phyloP scores from a whole-genome alignment of 37 sponge, comb jelly and placozoan species.

The Geodia barretti region DNA sequence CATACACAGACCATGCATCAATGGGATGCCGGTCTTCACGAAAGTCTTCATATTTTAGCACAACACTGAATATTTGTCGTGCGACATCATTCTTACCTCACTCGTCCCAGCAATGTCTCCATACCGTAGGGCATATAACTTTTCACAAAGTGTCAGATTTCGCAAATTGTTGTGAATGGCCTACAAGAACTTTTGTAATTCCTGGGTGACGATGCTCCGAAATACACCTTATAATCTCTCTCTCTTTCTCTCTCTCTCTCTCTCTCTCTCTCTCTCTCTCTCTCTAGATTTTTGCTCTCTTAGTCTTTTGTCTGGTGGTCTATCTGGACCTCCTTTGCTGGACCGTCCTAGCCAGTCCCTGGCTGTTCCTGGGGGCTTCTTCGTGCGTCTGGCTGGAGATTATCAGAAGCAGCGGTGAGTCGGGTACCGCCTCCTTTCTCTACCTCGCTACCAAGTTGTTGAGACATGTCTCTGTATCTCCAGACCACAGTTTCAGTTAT shows the following conservation, averaged over 20 bases:
- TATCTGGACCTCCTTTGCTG: constrained; percentile 61
- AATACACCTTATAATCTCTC: neutral
- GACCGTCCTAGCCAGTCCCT: constrained; percentile 53
- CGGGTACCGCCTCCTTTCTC: neutral
- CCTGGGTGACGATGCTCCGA: neutral
- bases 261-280: neutral
- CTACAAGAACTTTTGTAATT: neutral
- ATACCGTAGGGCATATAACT: no score
- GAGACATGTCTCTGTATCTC: no score
- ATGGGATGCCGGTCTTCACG: no score
- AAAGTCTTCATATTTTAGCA: no score
- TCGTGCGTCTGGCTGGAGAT: constrained; percentile 68
- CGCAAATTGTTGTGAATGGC: neutral
- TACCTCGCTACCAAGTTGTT: no score
- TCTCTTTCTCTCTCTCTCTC: neutral
- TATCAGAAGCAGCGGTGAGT: constrained; percentile 38
- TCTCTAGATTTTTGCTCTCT: constrained; percentile 46
- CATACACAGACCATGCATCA: no score
- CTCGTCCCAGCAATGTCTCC: no score
- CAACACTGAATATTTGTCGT: no score
- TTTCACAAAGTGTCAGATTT: neutral
- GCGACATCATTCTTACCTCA: no score
- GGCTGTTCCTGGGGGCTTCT: constrained; percentile 57
- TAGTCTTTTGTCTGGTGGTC: constrained; percentile 56
- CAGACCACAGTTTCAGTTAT: constrained; percentile 42